Evolutionary conservation across 1,140 invertebrate species (phyloP), one percentile per base, ranked within the genome.

Genomic region (Aphelinus certus): DNA sequence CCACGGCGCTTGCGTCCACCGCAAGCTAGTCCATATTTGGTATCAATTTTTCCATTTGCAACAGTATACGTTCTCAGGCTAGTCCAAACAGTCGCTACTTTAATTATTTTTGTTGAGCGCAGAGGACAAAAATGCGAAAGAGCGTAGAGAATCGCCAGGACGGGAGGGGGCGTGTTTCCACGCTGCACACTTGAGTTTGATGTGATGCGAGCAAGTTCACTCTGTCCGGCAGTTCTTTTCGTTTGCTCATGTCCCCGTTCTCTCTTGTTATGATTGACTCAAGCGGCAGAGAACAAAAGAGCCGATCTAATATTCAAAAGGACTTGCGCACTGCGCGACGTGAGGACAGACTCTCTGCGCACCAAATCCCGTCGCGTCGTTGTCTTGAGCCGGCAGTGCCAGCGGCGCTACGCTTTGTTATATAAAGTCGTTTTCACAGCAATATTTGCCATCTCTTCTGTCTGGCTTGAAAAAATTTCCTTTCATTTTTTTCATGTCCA

Each of bases 1-100:
- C 85, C 83, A 87, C 81, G 82, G 86, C 85, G 83, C 85, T 84
- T 87, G 86, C 82, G 84, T 84, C 85, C 82, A 87, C 84, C 86
- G 86, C 85, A 87, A 88, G 80, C 85, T 87, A 88, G 85, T 87
- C 85, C 81, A 76, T 48, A 26, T 43, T 43, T 56, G 47, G 47
- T 45, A 62, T 5, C 4, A 6, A 64, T 64, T 64, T 47, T 9
- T 49, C 46, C 9, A 46, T 26, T 5, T 46, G 45, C 26, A 43
- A 43, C 49, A 66, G 46, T 42, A 62, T 45, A 7, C 47, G 45
- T 60, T 69, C 5, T 49, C 5, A 63, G 69, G n/a, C 69, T 71
- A 63, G 65, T 67, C 65, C 65, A 57, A 51, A 51, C 68, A 61
- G 68, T 60, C 69, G 56, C 68, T n/a, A 10, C 56, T 67, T 53